These are phyloP conservation scores for Sceliomorpha sp. DNA, from an alignment of 2,888 invertebrate species.

Conservation along the genomic window DNA sequence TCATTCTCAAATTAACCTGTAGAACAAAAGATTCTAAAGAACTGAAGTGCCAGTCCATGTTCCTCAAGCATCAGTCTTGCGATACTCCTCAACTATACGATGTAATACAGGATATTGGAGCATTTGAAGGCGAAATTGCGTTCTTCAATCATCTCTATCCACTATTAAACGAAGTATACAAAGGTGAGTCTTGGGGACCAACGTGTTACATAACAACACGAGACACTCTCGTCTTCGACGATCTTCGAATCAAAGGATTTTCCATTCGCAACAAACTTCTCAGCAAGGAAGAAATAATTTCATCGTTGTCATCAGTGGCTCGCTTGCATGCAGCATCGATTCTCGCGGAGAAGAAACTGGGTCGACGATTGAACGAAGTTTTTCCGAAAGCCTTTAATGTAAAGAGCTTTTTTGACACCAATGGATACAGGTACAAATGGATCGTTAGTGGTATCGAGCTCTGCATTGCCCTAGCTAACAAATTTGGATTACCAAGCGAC, in stretches of 20 bases:
- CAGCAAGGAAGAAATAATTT: constrained; percentile 59
- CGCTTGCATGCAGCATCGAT: constrained; percentile 71
- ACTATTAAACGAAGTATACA: constrained; percentile 67
- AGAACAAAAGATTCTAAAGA: constrained; percentile 10
- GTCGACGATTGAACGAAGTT: constrained; percentile 59
- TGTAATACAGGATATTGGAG: constrained; percentile 80
- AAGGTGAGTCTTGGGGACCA: constrained; percentile 69
- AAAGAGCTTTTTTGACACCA: constrained; percentile 39
- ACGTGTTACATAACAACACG: constrained; percentile 69
- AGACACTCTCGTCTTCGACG: constrained; percentile 77
- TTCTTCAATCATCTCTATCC: constrained; percentile 81
- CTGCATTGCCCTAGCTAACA: constrained; percentile 59
- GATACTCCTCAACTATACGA: constrained; percentile 81
- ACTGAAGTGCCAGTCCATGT: constrained; percentile 77
- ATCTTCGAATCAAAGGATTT: constrained; percentile 72
- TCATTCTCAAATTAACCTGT: constrained; percentile 43
- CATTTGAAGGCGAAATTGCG: constrained; percentile 81
- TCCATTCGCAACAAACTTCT: constrained; percentile 55
- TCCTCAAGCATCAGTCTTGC: constrained; percentile 84
- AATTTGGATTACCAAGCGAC: constrained; percentile 11
- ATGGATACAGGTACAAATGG: constrained; percentile 16
- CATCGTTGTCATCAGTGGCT: constrained; percentile 67
- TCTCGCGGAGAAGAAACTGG: constrained; percentile 66
- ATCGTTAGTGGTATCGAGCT: constrained; percentile 11
- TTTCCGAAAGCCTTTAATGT: constrained; percentile 61